phyloP scores from a whole-genome alignment of 2,888 invertebrate species.

The Chesias legatella region DNA sequence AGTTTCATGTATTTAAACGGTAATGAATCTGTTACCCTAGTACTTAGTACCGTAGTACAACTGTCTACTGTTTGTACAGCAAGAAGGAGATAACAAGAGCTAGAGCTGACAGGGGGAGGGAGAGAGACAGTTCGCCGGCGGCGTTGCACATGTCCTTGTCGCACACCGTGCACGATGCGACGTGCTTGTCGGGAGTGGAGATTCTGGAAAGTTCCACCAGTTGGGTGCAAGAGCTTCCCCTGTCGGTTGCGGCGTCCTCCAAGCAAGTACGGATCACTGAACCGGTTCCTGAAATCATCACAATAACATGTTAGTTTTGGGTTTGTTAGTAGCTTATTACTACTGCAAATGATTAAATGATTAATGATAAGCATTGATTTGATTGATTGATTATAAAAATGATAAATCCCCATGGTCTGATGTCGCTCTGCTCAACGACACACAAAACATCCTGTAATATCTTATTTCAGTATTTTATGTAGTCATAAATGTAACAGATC shows the following conservation, averaged over 20 bases:
- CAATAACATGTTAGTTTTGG: background rate
- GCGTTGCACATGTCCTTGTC: slow-evolving; percentile 78
- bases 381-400: too few relatives aligned
- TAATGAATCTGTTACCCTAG: too few relatives aligned
- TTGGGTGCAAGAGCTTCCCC: slow-evolving; percentile 52
- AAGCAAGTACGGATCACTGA: slow-evolving; percentile 62
- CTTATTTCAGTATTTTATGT: too few relatives aligned
- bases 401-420: too few relatives aligned
- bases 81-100: slow-evolving; percentile 56
- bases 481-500: too few relatives aligned
- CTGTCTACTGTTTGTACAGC: slow-evolving; percentile 47
- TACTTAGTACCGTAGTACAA: too few relatives aligned
- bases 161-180: slow-evolving; percentile 68
- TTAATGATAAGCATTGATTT: too few relatives aligned
- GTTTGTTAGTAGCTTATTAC: too few relatives aligned
- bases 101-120: slow-evolving; percentile 55
- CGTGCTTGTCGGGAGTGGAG: slow-evolving; percentile 36
- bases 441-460: too few relatives aligned
- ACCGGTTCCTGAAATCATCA: slow-evolving; percentile 53
- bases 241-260: slow-evolving; percentile 54
- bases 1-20: too few relatives aligned
- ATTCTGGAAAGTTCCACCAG: slow-evolving; percentile 39
- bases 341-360: too few relatives aligned
- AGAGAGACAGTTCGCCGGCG: slow-evolving; percentile 54
- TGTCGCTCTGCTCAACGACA: too few relatives aligned